Evolutionary conservation across 2,888 invertebrate genomes (phyloP).

Genomic region (Galerucella nymphaeae): DNA sequence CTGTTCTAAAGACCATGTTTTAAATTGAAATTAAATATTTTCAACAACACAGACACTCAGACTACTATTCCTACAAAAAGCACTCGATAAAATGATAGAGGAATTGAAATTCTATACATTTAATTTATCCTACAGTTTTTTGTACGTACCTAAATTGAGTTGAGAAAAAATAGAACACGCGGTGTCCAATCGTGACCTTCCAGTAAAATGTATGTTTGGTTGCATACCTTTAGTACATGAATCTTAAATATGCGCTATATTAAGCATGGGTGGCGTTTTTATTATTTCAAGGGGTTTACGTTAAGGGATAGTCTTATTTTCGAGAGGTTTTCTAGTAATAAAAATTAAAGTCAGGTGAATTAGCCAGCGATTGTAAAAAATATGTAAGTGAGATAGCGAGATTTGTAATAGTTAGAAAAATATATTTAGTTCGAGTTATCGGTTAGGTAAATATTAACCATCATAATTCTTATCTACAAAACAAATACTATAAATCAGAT

Average conservation of each 20-base stretch:
- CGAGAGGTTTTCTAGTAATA: too few relatives aligned
- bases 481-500: constrained; percentile 41
- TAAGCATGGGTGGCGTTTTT: neutral
- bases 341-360: too few relatives aligned
- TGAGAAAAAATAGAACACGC: neutral
- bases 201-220: neutral
- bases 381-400: neutral
- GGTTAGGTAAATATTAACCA: constrained; percentile 50
- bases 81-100: neutral
- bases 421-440: constrained; percentile 37
- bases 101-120: neutral
- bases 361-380: neutral
- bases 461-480: constrained; percentile 39
- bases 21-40: too few relatives aligned
- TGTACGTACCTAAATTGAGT: neutral
- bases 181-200: neutral
- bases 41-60: neutral
- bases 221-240: neutral
- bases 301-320: too few relatives aligned
- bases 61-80: neutral
- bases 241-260: neutral
- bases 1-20: neutral
- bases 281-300: neutral
- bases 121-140: neutral
- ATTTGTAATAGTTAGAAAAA: constrained; percentile 5